Base-by-base conservation (phyloP, 2,113 vertebrate species). In the Salvator merianae region DNA sequence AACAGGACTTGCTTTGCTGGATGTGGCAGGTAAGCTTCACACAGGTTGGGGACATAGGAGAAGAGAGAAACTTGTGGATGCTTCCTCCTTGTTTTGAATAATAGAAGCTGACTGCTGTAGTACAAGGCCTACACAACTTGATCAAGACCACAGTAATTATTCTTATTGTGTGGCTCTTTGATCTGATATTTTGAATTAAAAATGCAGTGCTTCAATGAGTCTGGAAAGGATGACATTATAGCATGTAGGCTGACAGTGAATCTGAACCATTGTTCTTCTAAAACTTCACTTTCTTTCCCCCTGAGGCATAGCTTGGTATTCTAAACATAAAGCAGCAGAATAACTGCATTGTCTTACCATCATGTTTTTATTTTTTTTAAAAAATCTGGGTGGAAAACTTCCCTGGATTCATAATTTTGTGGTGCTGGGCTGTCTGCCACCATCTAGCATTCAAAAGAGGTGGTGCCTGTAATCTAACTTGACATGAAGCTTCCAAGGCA, bases 241-340 rank as follows among this genome's bases (percentile, higher is more conserved):
- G 24, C 43, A 76, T 66, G 62, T 38, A 66, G 32, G n/a, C 12
- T 75, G 22, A 34, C 75, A 65, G 53, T 66, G 82, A 83, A 77
- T 83, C 82, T 83, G 72, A 50, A 83, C 36, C 62, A 53, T 83
- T 76, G 59, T 36, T 76, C 40, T 66, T 75, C 38, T 74, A 75
- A 75, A 74, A 18, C 26, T 16, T 50, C 65, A 36, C 50, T 76
- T 77, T 34, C 82, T 34, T 66, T 83, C 30, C n/a, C 40, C 43
- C 43, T 75, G 71, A 76, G 43, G 72, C 40, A 66, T 47, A 40
- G 32, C 47, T 65, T 34, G 16, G 30, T 18, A 43, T 83, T 83
- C 38, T 74, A 63, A 75, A 76, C 8, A 53, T 50, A 76, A 75
- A 83, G 59, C 72, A 83, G n/a, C 32, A 68, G 73, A 83, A 68